Evolutionary conservation across 2,113 vertebrate species (phyloP), one percentile per base, ranked within the genome.

Genomic region (Ceratotherium simum): DNA sequence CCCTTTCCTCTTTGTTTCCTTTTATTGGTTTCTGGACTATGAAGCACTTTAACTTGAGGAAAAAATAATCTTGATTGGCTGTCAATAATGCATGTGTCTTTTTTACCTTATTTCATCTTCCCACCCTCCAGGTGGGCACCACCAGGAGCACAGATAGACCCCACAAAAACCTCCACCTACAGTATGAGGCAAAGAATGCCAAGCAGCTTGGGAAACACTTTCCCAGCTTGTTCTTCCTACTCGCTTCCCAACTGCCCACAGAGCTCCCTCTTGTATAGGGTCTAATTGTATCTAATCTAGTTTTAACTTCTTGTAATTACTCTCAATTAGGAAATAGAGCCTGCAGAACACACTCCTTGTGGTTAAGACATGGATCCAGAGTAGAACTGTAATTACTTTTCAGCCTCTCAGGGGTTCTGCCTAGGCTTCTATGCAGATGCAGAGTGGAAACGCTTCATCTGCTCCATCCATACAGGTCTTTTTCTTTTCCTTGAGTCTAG

Each of bases 291-390:
- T 75, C 81, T 98, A 97, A 97, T 97, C 96, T 97, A 95, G 67
- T 91, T 98, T 97, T 97, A 97, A 95, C 95, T 97, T 97, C 93
- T 97, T 93, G 62, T 96, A 97, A 98, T 98, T 98, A 96, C 91
- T 95, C 81, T 97, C 89, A 95, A 86, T 97, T 98, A 97, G 90
- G 78, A 98, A 97, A 96, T 88, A 90, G 46, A 97, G 58, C 84
- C 91, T 96, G 56, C 60, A 95, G 85, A 97, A 96, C 97, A 96
- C 89, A 90, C 73, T 96, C 64, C 81, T 97, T 94, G 93, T 94
- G 88, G 93, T 95, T 97, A 97, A 97, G 75, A 97, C 84, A 81
- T 64, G 78, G 85, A 97, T 97, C 91, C 92, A 91, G 84, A 93
- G 88, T 95, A 92, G 58, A 97, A 95, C 78, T 75, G 72, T 96